These are phyloP conservation scores for Entomobrya multifasciata DNA, from an alignment of 2,888 invertebrate genomes.

Conservation along the genomic window DNA sequence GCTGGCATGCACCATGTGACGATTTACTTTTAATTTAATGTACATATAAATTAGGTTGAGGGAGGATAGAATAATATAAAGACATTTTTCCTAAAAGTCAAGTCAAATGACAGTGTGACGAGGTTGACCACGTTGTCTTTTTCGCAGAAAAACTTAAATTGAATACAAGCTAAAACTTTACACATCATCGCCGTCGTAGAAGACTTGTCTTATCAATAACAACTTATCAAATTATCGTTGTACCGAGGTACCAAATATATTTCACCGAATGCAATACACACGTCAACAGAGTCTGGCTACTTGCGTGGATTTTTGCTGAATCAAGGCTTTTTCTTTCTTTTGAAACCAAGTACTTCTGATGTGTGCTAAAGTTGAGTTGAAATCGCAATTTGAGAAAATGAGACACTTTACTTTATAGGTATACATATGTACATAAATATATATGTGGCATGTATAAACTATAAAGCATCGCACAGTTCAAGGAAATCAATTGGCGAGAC, in stretches of 20 bases:
- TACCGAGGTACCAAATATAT: not conserved
- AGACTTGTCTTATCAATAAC: not conserved
- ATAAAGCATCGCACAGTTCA: conserved; percentile 41
- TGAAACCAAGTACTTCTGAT: too few relatives aligned
- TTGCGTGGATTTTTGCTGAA: conserved; percentile 21
- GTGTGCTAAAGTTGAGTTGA: not conserved
- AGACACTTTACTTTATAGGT: not conserved
- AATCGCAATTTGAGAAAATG: not conserved
- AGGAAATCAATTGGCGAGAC: conserved; percentile 40
- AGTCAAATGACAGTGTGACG: not conserved
- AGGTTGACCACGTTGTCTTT: conserved; percentile 38
- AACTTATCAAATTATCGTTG: not conserved
- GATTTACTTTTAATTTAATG: conserved; percentile 21
- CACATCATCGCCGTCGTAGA: not conserved
- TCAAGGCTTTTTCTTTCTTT: conserved; percentile 10
- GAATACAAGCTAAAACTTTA: conserved; percentile 24
- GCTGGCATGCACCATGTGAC: too few relatives aligned
- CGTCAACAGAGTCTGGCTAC: conserved; percentile 27
- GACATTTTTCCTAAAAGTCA: not conserved
- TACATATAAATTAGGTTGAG: conserved; percentile 5
- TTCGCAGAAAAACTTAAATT: not conserved
- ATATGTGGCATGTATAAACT: too few relatives aligned
- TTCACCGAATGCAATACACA: not conserved
- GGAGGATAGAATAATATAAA: too few relatives aligned
- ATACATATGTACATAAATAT: not conserved